Conservation (phyloP, 2,113 vertebrate species). For the Scatophagus argus region DNA sequence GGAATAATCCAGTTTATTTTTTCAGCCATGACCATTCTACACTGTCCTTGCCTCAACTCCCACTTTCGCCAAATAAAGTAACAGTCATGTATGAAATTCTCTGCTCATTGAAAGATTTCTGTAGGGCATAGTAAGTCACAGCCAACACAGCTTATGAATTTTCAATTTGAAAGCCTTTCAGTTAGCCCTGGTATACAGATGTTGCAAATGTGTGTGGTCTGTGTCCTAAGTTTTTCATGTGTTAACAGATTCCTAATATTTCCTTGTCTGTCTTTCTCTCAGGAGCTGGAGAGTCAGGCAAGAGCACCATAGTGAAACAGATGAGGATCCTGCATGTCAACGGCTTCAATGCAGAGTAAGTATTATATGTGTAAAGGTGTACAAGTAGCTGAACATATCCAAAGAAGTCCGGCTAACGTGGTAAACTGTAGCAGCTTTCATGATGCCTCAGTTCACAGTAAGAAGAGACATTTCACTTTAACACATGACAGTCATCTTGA, state of each 20-base stretch:
- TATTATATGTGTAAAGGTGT: conserved; percentile 41
- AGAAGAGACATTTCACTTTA: neutral
- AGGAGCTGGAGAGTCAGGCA: conserved; percentile 99
- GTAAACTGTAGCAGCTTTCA: too few relatives aligned
- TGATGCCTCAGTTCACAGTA: neutral
- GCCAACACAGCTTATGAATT: neutral
- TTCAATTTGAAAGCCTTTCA: neutral
- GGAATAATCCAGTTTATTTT: conserved; percentile 59
- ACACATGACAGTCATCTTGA: neutral
- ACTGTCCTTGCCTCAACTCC: conserved; percentile 35
- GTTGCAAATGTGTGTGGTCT: neutral
- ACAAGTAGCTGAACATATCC: neutral
- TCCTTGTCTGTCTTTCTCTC: conserved; percentile 53
- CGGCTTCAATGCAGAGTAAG: conserved; percentile 99
- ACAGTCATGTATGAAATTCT: conserved; percentile 17
- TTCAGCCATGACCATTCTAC: conserved; percentile 48
- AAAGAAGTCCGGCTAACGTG: neutral
- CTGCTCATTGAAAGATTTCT: conserved; percentile 7
- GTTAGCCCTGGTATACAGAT: neutral
- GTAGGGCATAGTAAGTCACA: neutral
- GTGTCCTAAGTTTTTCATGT: neutral
- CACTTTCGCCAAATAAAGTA: conserved; percentile 25
- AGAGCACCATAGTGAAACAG: conserved; percentile 98
- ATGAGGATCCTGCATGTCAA: conserved; percentile 98
- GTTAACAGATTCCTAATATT: conserved; percentile 18